A percentile compares a stretch with the other conserved stretches of the same genome.
These are phyloP conservation scores for Ochropacha duplaris DNA, from an alignment of 2,888 invertebrate genomes.

Conservation along the genomic window DNA sequence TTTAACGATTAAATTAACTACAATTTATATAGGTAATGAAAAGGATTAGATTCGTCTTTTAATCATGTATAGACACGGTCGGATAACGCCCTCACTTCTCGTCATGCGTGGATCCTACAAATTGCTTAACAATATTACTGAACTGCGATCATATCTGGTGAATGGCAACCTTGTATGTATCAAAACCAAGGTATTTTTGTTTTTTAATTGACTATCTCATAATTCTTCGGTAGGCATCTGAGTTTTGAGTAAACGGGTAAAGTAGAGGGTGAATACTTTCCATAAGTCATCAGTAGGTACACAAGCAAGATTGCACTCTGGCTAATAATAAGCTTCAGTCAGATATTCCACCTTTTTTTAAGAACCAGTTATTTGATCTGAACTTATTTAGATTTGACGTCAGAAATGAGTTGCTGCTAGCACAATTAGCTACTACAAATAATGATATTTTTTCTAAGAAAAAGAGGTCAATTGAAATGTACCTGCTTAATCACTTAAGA, in stretches of 20 bases:
- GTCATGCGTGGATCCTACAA: slow-evolving; percentile 64
- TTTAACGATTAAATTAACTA: neutral
- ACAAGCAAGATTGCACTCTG: too few species aligned
- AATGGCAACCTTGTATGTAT: slow-evolving; percentile 61
- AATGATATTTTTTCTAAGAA: too few species aligned
- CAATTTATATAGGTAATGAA: neutral
- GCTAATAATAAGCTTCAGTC: too few species aligned
- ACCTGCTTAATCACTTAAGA: too few species aligned
- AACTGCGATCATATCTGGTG: slow-evolving; percentile 46
- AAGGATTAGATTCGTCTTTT: neutral
- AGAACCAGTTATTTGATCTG: too few species aligned
- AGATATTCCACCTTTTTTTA: too few species aligned
- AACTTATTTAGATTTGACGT: too few species aligned
- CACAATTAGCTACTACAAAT: too few species aligned
- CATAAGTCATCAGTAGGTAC: too few species aligned
- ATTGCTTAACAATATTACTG: slow-evolving; percentile 55
- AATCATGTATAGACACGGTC: slow-evolving; percentile 34
- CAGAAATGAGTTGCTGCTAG: too few species aligned
- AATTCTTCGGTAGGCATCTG: neutral
- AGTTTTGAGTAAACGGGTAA: neutral
- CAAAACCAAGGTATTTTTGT: slow-evolving; percentile 50
- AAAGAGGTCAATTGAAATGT: too few species aligned
- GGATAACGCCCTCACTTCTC: slow-evolving; percentile 49
- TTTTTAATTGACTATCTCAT: slow-evolving; percentile 4
- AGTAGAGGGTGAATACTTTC: neutral